These are phyloP conservation scores for Callorhinus ursinus DNA, from an alignment of 2,113 vertebrate genomes.

Conservation along the genomic window DNA sequence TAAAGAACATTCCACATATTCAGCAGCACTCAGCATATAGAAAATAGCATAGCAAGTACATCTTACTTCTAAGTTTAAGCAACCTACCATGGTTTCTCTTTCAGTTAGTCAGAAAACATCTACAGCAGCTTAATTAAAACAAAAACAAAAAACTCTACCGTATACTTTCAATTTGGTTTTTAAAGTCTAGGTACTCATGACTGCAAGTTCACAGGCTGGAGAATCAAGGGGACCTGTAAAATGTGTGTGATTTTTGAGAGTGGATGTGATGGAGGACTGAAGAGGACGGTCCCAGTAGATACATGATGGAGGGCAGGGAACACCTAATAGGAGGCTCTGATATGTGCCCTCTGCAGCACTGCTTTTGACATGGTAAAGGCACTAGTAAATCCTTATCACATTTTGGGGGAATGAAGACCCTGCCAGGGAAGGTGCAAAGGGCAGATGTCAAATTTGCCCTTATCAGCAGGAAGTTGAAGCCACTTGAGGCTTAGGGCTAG, in stretches of 20 bases:
- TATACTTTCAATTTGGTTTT: conserved; percentile 24
- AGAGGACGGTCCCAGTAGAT: neutral
- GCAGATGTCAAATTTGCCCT: neutral
- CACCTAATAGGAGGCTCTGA: neutral
- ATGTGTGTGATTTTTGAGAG: neutral
- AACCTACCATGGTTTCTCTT: conserved; percentile 14
- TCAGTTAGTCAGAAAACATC: neutral
- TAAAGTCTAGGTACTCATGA: neutral
- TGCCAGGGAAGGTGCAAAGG: neutral
- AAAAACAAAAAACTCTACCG: neutral
- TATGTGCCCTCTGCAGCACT: neutral
- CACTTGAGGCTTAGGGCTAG: neutral
- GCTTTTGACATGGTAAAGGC: neutral
- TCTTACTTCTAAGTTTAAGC: conserved; percentile 11
- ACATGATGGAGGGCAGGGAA: neutral
- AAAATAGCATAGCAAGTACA: neutral
- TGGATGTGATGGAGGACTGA: neutral
- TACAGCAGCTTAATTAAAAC: neutral
- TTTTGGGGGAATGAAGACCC: neutral
- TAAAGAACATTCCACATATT: neutral
- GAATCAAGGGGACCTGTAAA: neutral
- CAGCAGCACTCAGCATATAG: neutral
- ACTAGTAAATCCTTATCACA: neutral
- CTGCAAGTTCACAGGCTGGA: neutral
- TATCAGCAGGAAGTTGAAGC: neutral